Conservation (phyloP, 2,888 invertebrate genomes). For the Rhagonycha lutea region DNA sequence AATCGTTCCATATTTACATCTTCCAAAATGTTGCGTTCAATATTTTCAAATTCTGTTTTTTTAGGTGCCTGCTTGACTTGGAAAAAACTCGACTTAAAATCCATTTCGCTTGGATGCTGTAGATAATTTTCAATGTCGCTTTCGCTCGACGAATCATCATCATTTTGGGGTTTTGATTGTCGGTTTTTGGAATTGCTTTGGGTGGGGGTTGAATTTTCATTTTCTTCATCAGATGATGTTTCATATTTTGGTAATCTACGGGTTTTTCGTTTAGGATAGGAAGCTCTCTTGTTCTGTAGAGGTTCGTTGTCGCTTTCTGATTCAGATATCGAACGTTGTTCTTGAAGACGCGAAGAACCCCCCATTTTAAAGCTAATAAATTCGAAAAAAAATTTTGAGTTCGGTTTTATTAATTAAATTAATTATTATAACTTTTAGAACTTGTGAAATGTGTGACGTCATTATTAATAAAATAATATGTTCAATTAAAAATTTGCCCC, state of each 20-base stretch:
- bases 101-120: conserved; percentile 59
- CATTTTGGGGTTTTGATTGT: background rate
- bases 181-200: background rate
- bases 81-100: conserved; percentile 62
- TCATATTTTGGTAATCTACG: background rate
- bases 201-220: background rate
- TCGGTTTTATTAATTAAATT: too few relatives aligned
- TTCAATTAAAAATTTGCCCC: too few relatives aligned
- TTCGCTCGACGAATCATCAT: conserved; percentile 48
- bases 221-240: background rate
- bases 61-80: conserved; percentile 34
- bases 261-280: background rate
- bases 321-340: background rate
- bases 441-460: too few relatives aligned
- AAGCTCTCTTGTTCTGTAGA: background rate
- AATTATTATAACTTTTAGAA: too few relatives aligned
- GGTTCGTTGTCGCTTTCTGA: background rate
- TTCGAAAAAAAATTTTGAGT: background rate
- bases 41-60: conserved; percentile 39
- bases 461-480: too few relatives aligned
- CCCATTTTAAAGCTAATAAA: background rate
- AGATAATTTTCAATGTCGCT: conserved; percentile 61
- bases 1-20: conserved; percentile 46
- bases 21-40: conserved; percentile 49
- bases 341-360: background rate